Percentiles rank a stretch among this genome's conserved stretches.
Evolutionary conservation across 2,113 vertebrate genomes (phyloP).

Genomic region (Bos indicus): DNA sequence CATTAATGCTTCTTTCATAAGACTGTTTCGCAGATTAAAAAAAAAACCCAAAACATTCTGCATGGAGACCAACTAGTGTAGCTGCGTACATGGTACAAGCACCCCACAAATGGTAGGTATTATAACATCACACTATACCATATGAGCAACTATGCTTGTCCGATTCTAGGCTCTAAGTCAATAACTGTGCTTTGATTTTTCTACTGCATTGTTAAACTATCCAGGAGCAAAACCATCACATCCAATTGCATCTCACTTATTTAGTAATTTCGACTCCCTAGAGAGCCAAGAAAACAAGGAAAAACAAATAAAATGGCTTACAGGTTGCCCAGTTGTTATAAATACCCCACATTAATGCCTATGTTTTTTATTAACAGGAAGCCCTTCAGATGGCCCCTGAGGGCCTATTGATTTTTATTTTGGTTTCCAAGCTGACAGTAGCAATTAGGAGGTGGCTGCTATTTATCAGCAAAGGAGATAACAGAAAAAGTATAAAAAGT

Average conservation of each 20-base stretch:
- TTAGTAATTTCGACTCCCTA: slow-evolving; percentile 18
- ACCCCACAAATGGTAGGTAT: neutral
- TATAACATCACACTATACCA: neutral
- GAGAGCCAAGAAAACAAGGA: neutral
- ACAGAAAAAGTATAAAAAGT: neutral
- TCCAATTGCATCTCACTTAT: neutral
- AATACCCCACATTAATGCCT: neutral
- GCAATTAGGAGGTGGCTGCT: neutral
- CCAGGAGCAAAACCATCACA: neutral
- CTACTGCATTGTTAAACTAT: neutral
- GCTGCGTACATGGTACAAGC: neutral
- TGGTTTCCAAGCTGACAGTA: neutral
- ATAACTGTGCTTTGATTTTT: neutral
- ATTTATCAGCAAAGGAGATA: neutral
- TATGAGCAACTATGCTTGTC: neutral
- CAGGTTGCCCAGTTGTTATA: neutral
- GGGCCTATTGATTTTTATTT: neutral
- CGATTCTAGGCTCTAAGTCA: neutral
- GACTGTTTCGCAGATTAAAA: neutral
- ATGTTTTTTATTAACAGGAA: slow-evolving; percentile 3
- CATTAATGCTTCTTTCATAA: neutral
- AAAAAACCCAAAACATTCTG: neutral
- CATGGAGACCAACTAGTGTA: neutral
- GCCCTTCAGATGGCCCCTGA: neutral
- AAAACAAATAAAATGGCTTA: neutral